Evolutionary conservation across 1,140 invertebrate genomes (phyloP).

Genomic region (Protaetia brevitarsis): DNA sequence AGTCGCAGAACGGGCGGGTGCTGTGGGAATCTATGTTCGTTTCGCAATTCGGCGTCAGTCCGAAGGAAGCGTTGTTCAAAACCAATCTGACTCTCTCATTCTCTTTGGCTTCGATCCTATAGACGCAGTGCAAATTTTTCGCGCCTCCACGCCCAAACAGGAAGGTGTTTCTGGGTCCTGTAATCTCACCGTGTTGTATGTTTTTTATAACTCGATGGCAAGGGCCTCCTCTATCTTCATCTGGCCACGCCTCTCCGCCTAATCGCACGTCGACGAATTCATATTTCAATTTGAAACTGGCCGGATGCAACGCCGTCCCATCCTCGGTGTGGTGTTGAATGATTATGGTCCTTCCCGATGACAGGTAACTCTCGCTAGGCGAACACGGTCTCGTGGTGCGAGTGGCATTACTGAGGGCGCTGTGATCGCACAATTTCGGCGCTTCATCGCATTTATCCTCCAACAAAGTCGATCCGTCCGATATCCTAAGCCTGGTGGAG

Average conservation of each 20-base stretch:
- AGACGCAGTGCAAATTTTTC: slow-evolving; percentile 69
- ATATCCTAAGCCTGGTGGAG: slow-evolving; percentile 60
- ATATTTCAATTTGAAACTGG: slow-evolving; percentile 67
- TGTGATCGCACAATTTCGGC: slow-evolving; percentile 77
- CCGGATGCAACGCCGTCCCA: slow-evolving; percentile 66
- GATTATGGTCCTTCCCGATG: slow-evolving; percentile 57
- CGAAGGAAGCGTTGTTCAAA: slow-evolving; percentile 70
- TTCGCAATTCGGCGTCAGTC: slow-evolving; percentile 60
- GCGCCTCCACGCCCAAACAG: slow-evolving; percentile 74
- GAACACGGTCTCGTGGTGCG: slow-evolving; percentile 72
- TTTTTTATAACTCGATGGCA: slow-evolving; percentile 58
- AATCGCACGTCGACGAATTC: slow-evolving; percentile 81
- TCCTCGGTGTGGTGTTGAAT: slow-evolving; percentile 55
- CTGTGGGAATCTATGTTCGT: slow-evolving; percentile 71
- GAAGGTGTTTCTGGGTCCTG: slow-evolving; percentile 70
- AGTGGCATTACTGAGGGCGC: slow-evolving; percentile 70
- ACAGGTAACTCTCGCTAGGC: slow-evolving; percentile 74
- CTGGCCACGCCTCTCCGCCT: slow-evolving; percentile 65
- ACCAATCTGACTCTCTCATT: slow-evolving; percentile 64
- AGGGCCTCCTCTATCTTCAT: slow-evolving; percentile 42
- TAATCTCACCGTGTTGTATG: slow-evolving; percentile 59
- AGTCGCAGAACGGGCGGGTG: slow-evolving; percentile 51
- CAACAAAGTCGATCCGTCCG: slow-evolving; percentile 54
- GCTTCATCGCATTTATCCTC: slow-evolving; percentile 68
- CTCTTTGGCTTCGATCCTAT: slow-evolving; percentile 66